These are phyloP conservation scores for Exocentrus adspersus DNA, from an alignment of 2,888 invertebrate species.

Conservation along the genomic window DNA sequence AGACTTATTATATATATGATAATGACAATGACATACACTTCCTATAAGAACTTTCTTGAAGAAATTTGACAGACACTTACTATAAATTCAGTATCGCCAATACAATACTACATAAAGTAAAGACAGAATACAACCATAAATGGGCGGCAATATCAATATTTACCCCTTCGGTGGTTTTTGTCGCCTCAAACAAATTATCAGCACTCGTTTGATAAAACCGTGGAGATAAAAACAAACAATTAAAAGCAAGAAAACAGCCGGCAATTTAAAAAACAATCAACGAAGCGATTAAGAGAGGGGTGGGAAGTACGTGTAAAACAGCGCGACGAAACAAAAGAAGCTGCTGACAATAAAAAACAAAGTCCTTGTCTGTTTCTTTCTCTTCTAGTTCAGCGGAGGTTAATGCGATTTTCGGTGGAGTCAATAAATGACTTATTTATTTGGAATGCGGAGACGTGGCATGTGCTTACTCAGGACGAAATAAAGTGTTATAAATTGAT, in stretches of 20 bases:
- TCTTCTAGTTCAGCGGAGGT: conserved; percentile 1
- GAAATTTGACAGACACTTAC: too few relatives aligned
- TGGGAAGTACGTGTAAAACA: conserved; percentile 49
- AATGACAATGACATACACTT: too few relatives aligned
- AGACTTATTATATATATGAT: too few relatives aligned
- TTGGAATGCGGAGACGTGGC: neutral
- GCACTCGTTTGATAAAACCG: conserved; percentile 35
- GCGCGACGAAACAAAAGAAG: conserved; percentile 50
- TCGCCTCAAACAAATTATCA: conserved; percentile 34
- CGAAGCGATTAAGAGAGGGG: conserved; percentile 47
- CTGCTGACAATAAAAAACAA: conserved; percentile 44
- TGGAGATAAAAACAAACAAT: conserved; percentile 41
- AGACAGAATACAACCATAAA: too few relatives aligned
- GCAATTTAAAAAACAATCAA: conserved; percentile 52
- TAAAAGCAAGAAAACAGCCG: conserved; percentile 46
- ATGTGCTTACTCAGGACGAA: neutral
- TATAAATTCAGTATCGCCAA: too few relatives aligned
- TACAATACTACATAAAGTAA: too few relatives aligned
- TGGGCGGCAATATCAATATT: too few relatives aligned
- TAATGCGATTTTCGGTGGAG: conserved; percentile 7
- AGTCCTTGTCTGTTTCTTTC: conserved; percentile 37
- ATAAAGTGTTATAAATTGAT: neutral
- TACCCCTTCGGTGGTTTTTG: conserved; percentile 19
- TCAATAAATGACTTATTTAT: conserved; percentile 5
- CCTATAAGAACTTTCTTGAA: too few relatives aligned